Percentiles rank a stretch among this genome's conserved stretches.
Conservation (phyloP, 2,888 invertebrate species). For the Ariolimax columbianus region DNA sequence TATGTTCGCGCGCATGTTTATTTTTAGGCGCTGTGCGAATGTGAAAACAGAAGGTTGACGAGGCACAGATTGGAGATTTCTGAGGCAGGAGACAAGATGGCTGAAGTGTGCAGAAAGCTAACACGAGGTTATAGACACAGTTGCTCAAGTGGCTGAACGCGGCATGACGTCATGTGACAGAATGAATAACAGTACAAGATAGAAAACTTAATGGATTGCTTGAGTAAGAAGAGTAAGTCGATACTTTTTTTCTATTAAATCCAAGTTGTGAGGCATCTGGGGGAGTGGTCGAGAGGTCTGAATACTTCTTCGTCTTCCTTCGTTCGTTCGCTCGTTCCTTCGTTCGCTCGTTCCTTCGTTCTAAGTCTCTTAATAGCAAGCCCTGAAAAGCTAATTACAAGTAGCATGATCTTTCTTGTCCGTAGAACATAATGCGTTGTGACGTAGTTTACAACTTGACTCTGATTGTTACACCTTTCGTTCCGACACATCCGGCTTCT, state of each 20-base stretch:
- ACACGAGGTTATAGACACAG: neutral
- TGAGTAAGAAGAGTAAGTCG: neutral
- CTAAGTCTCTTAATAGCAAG: too few relatives aligned
- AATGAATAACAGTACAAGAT: slow-evolving; percentile 2
- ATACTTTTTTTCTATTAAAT: neutral
- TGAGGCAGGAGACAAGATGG: neutral
- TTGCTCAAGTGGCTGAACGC: neutral
- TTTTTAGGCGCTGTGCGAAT: neutral
- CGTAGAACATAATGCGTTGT: too few relatives aligned
- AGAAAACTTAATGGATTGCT: neutral
- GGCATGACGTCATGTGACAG: neutral
- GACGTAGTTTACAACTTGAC: too few relatives aligned
- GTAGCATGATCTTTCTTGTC: too few relatives aligned
- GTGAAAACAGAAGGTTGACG: neutral
- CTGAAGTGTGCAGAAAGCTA: neutral
- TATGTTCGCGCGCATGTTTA: neutral
- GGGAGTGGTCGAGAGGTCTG: too few relatives aligned
- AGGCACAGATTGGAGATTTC: neutral
- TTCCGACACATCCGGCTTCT: too few relatives aligned
- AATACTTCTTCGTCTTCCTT: too few relatives aligned
- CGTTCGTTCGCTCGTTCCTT: too few relatives aligned
- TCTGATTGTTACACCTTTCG: too few relatives aligned
- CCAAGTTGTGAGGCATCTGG: too few relatives aligned
- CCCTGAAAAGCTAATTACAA: too few relatives aligned
- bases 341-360: too few relatives aligned